Percentiles rank a stretch among this genome's conserved stretches.
Evolutionary conservation across 1,140 invertebrate species (phyloP).

Genomic region (Dolichoris vasculosae): DNA sequence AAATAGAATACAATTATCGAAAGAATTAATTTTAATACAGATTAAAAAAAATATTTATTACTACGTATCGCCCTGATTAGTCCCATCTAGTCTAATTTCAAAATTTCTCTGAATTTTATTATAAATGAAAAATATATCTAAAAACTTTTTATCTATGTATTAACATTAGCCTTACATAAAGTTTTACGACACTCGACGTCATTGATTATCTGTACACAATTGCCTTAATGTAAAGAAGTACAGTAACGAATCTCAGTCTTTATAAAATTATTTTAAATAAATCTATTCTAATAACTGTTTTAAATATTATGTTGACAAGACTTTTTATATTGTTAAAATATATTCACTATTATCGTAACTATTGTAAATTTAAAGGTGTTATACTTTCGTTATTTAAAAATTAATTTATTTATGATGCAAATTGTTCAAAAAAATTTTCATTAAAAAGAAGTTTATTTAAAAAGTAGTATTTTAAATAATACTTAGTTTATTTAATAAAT

Average conservation of each 20-base stretch:
- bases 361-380: background rate
- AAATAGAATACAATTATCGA: slow-evolving; percentile 37
- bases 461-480: background rate
- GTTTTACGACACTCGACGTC: slow-evolving; percentile 19
- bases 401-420: background rate
- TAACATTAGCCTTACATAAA: slow-evolving; percentile 13
- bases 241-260: slow-evolving; percentile 40
- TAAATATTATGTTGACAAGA: background rate
- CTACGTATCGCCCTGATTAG: slow-evolving; percentile 12
- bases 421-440: background rate
- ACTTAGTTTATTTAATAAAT: background rate
- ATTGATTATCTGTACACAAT: background rate
- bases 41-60: slow-evolving; percentile 24
- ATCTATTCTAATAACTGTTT: background rate
- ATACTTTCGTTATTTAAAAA: too few relatives aligned
- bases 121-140: slow-evolving; percentile 20
- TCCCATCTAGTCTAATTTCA: slow-evolving; percentile 6
- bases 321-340: background rate
- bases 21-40: slow-evolving; percentile 37
- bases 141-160: slow-evolving; percentile 24
- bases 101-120: slow-evolving; percentile 6
- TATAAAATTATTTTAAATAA: background rate
- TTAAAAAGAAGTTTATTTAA: background rate
- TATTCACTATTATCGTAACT: background rate
- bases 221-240: slow-evolving; percentile 27